Conservation (phyloP, 1,140 invertebrate species). For the Eupristina koningsbergeri region DNA sequence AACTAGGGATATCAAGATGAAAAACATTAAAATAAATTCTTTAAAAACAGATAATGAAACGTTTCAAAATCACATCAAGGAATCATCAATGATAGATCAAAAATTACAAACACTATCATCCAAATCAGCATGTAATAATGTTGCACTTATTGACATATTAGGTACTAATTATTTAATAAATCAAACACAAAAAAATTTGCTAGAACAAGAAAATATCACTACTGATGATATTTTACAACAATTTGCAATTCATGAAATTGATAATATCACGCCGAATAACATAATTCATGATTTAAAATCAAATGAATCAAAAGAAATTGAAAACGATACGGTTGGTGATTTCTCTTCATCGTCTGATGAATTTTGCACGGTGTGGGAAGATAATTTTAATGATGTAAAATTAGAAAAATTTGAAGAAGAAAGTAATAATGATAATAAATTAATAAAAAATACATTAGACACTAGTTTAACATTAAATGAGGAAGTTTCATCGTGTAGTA, state of each 20-base stretch:
- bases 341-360: constrained; percentile 42
- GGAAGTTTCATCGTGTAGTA: constrained; percentile 28
- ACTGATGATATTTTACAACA: background rate
- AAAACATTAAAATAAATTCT: background rate
- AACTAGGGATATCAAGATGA: background rate
- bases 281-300: background rate
- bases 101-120: constrained; percentile 1
- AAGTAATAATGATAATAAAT: background rate
- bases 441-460: background rate
- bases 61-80: background rate
- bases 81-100: background rate
- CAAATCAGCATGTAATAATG: constrained; percentile 53
- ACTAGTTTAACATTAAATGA: background rate
- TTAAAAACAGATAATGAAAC: background rate
- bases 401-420: background rate
- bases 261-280: background rate
- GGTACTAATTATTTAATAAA: background rate
- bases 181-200: constrained; percentile 40
- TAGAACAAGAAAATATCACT: constrained; percentile 36
- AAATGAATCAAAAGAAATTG: background rate
- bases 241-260: constrained; percentile 16
- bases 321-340: constrained; percentile 25
- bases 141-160: constrained; percentile 48
- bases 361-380: constrained; percentile 44
- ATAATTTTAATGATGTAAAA: constrained; percentile 21